Evolutionary conservation across 2,113 vertebrate species (phyloP), one percentile per base, ranked within the genome.

Genomic region (Syrmaticus mikado): DNA sequence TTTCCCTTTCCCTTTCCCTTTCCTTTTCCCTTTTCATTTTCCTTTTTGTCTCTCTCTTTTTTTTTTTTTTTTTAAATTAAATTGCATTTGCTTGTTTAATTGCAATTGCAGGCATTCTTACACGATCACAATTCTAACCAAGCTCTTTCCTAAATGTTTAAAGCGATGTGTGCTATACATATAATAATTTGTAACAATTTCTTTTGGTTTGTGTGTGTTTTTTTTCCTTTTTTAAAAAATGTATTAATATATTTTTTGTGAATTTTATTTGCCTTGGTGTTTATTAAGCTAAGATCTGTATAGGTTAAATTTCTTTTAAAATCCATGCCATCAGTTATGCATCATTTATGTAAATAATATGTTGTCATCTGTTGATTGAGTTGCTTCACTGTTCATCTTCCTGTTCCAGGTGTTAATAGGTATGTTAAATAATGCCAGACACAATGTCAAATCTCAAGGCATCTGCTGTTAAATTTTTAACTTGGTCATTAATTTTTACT

Each of bases 401-500:
- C 61, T 84, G 57, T 57, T 91, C 68, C 72, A 81, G 60, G 34
- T 93, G 74, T 85, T 96, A 94, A 84, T 71, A 85, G 79, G 68
- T 89, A n/a, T 55, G 61, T 88, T 96, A 86, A 96, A 96, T 91
- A 95, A 93, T 92, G 83, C 68, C 73, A 84, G 38, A 38, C 57
- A 78, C 75, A 84, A 28, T 5, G 7, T 62, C 83, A 74, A 91
- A 86, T 94, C 80, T 88, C 65, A 92, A 83, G 57, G 77, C 65
- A 88, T 88, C n/a, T 81, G 73, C 73, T 86, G 53, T 72, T 94
- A 88, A 95, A 95, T 93, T 84, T 94, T 96, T 94, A 92, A 94
- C 73, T 84, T 41, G 22, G 24, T 53, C 46, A 86, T 94, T 86
- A 94, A 78, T 92, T 93, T 57, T 74, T 81, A 71, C 48, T 94